phyloP scores from a whole-genome alignment of 92 coral and sea anemone species.

The Porites divaricata region DNA sequence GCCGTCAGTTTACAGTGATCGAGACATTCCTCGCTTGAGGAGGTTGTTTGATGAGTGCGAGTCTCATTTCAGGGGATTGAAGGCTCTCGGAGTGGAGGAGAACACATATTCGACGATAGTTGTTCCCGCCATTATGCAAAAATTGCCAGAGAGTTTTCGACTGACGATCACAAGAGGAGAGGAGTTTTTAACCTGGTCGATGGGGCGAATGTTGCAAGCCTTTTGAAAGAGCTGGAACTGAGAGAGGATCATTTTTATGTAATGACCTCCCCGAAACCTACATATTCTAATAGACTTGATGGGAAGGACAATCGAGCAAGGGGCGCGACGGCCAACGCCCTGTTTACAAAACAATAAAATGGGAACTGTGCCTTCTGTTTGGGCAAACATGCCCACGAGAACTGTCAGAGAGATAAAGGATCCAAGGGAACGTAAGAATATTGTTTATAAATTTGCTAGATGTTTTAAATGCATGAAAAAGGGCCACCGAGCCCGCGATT shows the following conservation, averaged over 20 bases:
- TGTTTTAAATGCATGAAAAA: constrained; percentile 57
- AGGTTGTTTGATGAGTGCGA: constrained; percentile 57
- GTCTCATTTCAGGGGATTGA: constrained; percentile 49
- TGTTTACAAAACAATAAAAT: constrained; percentile 32
- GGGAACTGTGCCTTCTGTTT: constrained; percentile 44
- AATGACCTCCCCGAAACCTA: too few species aligned
- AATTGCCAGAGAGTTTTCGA: constrained; percentile 43
- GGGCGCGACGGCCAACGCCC: constrained; percentile 20
- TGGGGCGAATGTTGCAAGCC: too few species aligned
- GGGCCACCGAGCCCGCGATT: constrained; percentile 2
- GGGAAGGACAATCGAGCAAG: constrained; percentile 8
- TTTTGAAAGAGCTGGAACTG: too few species aligned
- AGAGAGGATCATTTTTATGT: too few species aligned
- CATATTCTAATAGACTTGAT: neutral
- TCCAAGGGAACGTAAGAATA: constrained; percentile 28
- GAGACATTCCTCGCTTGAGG: constrained; percentile 54
- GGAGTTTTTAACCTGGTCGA: too few species aligned
- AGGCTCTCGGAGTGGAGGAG: constrained; percentile 1
- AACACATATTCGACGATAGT: constrained; percentile 42
- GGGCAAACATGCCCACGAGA: constrained; percentile 43
- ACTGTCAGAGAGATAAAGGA: constrained; percentile 42
- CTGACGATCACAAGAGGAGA: constrained; percentile 70
- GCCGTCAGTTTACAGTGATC: constrained; percentile 40
- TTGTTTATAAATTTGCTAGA: constrained; percentile 37
- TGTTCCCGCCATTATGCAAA: constrained; percentile 24